A percentile compares a stretch with the other conserved stretches of the same genome.
phyloP scores from a whole-genome alignment of 2,113 vertebrate species.

The Pogonocichla stellata region DNA sequence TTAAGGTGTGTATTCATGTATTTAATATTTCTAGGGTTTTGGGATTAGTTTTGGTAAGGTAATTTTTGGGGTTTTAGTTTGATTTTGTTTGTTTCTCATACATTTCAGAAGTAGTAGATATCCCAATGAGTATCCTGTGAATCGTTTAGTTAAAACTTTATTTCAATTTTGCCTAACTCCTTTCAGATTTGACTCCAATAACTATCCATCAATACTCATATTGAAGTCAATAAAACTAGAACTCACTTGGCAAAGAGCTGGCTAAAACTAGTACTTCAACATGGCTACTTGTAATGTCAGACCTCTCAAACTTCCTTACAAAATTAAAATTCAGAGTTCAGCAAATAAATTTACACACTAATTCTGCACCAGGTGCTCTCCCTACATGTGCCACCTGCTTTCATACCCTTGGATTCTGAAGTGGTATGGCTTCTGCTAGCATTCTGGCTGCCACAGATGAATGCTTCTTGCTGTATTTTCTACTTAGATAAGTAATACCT shows the following conservation, averaged over 20 bases:
- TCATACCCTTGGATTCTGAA: not conserved
- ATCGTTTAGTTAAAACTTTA: not conserved
- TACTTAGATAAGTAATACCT: not conserved
- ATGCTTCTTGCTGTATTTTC: not conserved
- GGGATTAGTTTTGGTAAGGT: not conserved
- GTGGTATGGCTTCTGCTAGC: not conserved
- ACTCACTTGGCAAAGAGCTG: not conserved
- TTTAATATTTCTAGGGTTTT: not conserved
- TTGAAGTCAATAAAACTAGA: not conserved
- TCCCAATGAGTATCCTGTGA: rapidly evolving
- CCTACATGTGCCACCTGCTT: not conserved
- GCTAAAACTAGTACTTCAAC: not conserved
- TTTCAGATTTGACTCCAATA: not conserved
- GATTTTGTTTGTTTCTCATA: not conserved
- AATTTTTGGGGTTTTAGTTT: not conserved
- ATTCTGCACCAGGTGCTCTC: not conserved
- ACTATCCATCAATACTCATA: not conserved
- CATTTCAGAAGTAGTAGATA: not conserved
- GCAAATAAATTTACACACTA: not conserved
- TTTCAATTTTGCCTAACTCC: not conserved
- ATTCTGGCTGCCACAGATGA: not conserved
- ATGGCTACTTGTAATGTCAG: not conserved
- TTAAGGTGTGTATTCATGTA: not conserved
- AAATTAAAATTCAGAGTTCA: not conserved
- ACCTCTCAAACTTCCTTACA: not conserved